phyloP scores from a whole-genome alignment of 2,888 invertebrate species.

The Ectropis crepuscularia region DNA sequence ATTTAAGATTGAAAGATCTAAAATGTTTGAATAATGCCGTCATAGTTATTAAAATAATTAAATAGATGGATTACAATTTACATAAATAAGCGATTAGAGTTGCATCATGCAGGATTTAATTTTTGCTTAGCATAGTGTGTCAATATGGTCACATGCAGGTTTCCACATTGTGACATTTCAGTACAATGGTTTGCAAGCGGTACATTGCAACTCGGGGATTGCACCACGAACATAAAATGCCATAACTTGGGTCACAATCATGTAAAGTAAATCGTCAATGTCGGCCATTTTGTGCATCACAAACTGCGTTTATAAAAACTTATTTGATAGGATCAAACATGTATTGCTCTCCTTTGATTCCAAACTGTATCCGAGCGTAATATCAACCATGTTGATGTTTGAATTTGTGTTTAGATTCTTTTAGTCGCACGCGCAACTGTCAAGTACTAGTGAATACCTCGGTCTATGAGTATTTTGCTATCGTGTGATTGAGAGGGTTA shows the following conservation, averaged over 20 bases:
- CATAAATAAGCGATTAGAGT: slow-evolving; percentile 8
- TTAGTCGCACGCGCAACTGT: too few species aligned
- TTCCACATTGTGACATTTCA: slow-evolving; percentile 14
- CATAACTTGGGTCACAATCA: slow-evolving; percentile 1
- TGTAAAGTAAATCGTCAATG: background rate
- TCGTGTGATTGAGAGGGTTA: too few species aligned
- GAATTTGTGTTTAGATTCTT: too few species aligned
- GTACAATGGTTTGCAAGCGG: slow-evolving; percentile 15
- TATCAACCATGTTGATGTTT: too few species aligned
- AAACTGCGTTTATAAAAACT: too few species aligned
- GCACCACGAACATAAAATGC: slow-evolving; percentile 7
- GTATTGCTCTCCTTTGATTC: too few species aligned
- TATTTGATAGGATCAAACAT: too few species aligned
- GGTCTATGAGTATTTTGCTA: too few species aligned
- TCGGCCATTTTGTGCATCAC: too few species aligned
- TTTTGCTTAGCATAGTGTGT: slow-evolving; percentile 17
- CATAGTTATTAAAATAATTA: background rate
- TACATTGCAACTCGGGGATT: background rate
- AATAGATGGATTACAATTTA: slow-evolving; percentile 10
- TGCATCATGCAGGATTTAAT: slow-evolving; percentile 11
- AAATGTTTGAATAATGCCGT: background rate
- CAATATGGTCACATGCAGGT: slow-evolving; percentile 16
- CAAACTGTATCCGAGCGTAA: too few species aligned
- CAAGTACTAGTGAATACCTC: too few species aligned
- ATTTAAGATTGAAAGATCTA: background rate